Base-by-base conservation (phyloP, 2,113 vertebrate genomes). In the Pedionomus torquatus region DNA sequence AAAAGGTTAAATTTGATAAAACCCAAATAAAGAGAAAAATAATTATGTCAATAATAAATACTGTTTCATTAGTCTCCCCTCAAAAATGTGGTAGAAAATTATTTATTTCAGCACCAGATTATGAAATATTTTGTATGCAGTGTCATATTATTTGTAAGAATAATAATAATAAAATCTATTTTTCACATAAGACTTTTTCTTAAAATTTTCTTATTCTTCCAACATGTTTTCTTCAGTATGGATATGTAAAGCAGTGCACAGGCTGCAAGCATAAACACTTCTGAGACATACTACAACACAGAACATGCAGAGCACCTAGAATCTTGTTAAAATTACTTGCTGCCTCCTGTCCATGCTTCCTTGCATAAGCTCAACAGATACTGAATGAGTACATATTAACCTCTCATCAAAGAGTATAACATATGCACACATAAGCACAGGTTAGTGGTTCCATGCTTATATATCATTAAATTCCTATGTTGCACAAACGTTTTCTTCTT, bases 351-450 rank as follows among this genome's bases (percentile, higher is more conserved):
- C 14, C 15, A 6, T 39, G 0, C 2, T 18, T 86, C 8, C 7
- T 12, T 65, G 16, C 24, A 18, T 60, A 74, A 80, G 5, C 5
- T 16, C 19, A 30, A 23, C 0, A 48, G 28, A 28, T 63, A 66
- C 2, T 33, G 55, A 52, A 49, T 33, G 1, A 24, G 28, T 37
- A 23, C 30, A 51, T 16, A 21, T 2, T 66, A 58, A 30, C 28
- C 4, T 23, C 4, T 39, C 19, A 43, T 25, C 28, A 43, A 33
- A 25, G 25, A 76, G 26, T n/a, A 9, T 0, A 49, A 21, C 6
- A 19, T 9, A 52, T 0, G 7, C 7, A 58, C 11, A n/a, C 0
- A 0, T 10, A 30, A 72, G 4, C 3, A 18, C 3, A 33, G 7
- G 16, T 3, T 13, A 41, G 8, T 21, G 7, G 11, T 65, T 74